Percentiles rank a stretch among this genome's conserved stretches.
Conservation (phyloP, 2,797 vertebrate genomes). For the Tauraco hartlaubi region DNA sequence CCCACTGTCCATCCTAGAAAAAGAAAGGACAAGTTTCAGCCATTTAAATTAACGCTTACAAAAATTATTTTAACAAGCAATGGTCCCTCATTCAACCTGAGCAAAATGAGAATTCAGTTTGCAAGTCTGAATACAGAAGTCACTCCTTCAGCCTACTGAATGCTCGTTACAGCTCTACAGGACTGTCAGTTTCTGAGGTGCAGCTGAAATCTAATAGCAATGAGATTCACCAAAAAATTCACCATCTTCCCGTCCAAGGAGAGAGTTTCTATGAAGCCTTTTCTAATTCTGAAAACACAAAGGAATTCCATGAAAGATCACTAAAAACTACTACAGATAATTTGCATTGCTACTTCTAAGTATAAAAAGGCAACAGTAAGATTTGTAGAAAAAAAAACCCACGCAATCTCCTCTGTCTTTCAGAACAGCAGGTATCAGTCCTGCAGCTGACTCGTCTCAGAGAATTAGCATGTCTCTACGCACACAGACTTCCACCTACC, state of each 20-base stretch:
- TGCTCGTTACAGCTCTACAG: background rate
- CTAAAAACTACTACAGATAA: background rate
- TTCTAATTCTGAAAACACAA: background rate
- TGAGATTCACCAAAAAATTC: background rate
- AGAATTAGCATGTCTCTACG: background rate
- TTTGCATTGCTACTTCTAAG: background rate
- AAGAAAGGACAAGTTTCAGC: background rate
- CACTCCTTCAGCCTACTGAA: background rate
- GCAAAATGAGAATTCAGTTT: background rate
- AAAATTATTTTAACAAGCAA: background rate
- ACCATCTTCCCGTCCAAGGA: background rate
- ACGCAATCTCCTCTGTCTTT: background rate
- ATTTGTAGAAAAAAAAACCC: background rate
- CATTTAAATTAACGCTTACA: background rate
- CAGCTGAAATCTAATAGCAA: background rate
- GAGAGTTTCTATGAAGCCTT: background rate
- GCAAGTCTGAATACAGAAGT: background rate
- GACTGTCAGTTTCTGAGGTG: background rate
- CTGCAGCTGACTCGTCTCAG: background rate
- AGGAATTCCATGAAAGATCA: background rate
- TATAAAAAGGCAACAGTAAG: background rate
- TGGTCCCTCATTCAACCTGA: background rate
- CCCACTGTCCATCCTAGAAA: slow-evolving; percentile 93
- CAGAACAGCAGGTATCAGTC: background rate
- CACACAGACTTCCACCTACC: background rate